Percentiles rank a stretch among this genome's conserved stretches.
These are phyloP conservation scores for Horisme vitalbata DNA, from an alignment of 2,888 invertebrate genomes.

Conservation along the genomic window DNA sequence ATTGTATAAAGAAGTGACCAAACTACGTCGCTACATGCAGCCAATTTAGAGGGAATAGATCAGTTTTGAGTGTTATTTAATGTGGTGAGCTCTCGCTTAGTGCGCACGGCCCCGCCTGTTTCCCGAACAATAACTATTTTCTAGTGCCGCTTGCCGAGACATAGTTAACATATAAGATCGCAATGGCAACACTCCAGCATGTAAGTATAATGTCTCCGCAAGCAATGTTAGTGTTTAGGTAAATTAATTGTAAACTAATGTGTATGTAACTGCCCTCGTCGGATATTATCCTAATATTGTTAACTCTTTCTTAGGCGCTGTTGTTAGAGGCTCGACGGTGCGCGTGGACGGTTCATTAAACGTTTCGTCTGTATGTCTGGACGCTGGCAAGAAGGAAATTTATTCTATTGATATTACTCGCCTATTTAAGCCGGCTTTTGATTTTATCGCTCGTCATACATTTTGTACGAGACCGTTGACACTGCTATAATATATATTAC, in stretches of 20 bases:
- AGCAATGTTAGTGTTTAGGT: slow-evolving; percentile 52
- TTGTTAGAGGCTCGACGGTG: slow-evolving; percentile 67
- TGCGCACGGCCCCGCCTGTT: slow-evolving; percentile 46
- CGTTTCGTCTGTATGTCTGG: slow-evolving; percentile 5
- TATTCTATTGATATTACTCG: too few species aligned
- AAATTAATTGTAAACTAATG: slow-evolving; percentile 55
- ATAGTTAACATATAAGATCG: slow-evolving; percentile 32
- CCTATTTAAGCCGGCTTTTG: too few species aligned
- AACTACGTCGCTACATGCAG: too few species aligned
- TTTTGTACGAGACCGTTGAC: too few species aligned
- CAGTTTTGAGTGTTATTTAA: not conserved
- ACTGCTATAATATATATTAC: too few species aligned
- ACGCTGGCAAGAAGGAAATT: too few species aligned
- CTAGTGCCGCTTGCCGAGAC: slow-evolving; percentile 57
- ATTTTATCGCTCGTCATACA: too few species aligned
- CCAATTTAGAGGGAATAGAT: slow-evolving; percentile 1
- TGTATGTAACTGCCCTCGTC: slow-evolving; percentile 67
- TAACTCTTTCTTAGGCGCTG: slow-evolving; percentile 83
- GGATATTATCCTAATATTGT: slow-evolving; percentile 77
- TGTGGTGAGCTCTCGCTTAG: slow-evolving; percentile 32
- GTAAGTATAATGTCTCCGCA: slow-evolving; percentile 52
- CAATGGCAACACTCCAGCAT: slow-evolving; percentile 17
- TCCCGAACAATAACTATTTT: slow-evolving; percentile 66
- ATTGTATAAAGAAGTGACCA: too few species aligned
- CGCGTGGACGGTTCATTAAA: slow-evolving; percentile 46